A percentile compares a stretch with the other conserved stretches of the same genome.
Conservation (phyloP, 2,113 vertebrate species). For the Zosterops japonicus region DNA sequence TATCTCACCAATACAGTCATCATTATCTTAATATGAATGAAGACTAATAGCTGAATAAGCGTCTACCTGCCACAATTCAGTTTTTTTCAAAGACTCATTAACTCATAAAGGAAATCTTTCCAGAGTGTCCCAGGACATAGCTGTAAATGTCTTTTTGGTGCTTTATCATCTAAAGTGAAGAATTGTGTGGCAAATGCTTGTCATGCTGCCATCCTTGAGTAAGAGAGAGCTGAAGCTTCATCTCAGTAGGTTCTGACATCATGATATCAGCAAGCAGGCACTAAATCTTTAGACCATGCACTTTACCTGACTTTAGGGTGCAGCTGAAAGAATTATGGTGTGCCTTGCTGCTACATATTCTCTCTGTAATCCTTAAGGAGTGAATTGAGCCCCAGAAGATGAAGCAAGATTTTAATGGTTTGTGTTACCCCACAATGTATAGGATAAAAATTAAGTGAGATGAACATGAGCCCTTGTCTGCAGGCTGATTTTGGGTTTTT, state of each 20-base stretch:
- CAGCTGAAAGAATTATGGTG: background rate
- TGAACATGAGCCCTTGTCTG: background rate
- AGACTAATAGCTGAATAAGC: background rate
- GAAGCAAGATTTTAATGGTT: fast-evolving
- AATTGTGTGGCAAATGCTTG: background rate
- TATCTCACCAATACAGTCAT: background rate
- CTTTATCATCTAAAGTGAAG: background rate
- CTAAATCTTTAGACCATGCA: background rate
- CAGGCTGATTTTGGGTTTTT: background rate
- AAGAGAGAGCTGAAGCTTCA: background rate
- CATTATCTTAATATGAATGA: background rate
- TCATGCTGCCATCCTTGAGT: background rate
- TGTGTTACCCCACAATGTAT: background rate
- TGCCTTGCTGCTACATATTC: background rate
- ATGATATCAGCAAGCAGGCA: background rate
- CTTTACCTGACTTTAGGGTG: background rate
- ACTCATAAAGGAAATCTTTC: background rate
- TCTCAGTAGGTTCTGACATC: background rate
- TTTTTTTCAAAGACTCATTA: background rate
- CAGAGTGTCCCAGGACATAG: background rate
- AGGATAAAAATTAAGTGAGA: background rate
- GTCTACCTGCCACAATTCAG: background rate
- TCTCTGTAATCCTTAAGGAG: background rate
- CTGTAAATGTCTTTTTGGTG: background rate
- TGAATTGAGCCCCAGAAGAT: background rate